A percentile compares a stretch with the other conserved stretches of the same genome.
Conservation (phyloP, 2,113 vertebrate species). For the Pterocles burchelli region DNA sequence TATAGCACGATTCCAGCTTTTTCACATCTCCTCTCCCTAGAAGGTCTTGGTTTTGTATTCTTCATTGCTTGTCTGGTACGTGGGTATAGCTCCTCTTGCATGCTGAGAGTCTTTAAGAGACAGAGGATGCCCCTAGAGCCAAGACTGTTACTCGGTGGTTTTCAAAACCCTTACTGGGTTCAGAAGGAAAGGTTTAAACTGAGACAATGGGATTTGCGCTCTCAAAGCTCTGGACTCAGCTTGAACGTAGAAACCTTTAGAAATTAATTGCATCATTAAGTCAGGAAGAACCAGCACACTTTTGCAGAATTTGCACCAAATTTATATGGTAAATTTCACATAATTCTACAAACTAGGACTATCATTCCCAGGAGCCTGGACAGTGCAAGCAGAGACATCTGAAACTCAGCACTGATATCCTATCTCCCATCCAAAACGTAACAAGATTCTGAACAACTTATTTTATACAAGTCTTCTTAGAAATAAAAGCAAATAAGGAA, state of each 20-base stretch:
- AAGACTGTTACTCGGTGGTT: background rate
- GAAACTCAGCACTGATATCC: background rate
- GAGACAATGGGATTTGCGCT: background rate
- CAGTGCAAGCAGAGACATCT: background rate
- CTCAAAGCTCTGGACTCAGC: background rate
- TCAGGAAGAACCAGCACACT: background rate
- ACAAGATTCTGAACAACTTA: background rate
- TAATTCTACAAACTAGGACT: background rate
- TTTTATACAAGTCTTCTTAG: background rate
- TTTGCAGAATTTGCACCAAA: background rate
- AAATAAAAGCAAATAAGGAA: background rate
- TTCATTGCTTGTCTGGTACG: background rate
- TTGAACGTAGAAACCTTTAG: background rate
- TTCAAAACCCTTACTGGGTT: background rate
- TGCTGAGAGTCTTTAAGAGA: background rate
- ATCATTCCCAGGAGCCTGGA: rapidly evolving
- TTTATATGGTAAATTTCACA: background rate
- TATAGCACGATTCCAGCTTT: background rate
- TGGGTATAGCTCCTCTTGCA: background rate
- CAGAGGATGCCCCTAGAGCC: background rate
- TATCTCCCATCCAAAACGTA: background rate
- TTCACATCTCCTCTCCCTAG: background rate
- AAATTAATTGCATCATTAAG: background rate
- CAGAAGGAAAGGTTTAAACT: background rate
- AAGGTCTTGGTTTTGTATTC: background rate